These are phyloP conservation scores for Rhincodon typus DNA, from an alignment of 2,797 vertebrate species.

Conservation along the genomic window DNA sequence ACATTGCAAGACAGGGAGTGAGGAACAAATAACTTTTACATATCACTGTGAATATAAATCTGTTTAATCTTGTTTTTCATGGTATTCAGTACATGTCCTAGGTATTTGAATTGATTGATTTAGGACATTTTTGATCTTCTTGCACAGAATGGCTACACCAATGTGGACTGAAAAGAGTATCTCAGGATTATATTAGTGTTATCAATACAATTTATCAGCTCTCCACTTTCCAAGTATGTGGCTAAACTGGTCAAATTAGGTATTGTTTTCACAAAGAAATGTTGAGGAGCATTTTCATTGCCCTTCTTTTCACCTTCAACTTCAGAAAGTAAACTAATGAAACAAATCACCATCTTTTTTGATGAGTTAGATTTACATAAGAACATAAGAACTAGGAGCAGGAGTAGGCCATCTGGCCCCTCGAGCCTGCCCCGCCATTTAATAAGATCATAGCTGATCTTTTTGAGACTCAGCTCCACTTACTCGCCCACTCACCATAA, in stretches of 20 bases:
- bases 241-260: neutral
- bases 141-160: neutral
- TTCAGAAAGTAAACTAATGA: neutral
- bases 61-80: neutral
- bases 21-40: neutral
- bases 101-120: slow-evolving; percentile 14
- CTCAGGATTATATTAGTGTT: neutral
- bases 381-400: too few species aligned
- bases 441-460: too few species aligned
- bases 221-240: too few species aligned
- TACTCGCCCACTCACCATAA: too few species aligned
- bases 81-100: neutral
- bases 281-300: neutral
- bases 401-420: too few species aligned
- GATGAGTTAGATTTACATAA: neutral
- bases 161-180: neutral
- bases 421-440: too few species aligned
- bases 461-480: too few species aligned
- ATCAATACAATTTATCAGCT: neutral
- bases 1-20: neutral
- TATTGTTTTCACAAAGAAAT: neutral
- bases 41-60: slow-evolving; percentile 16
- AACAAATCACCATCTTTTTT: neutral
- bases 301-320: neutral
- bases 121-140: neutral